phyloP scores from a whole-genome alignment of 2,797 vertebrate genomes.

The Karalla daura region DNA sequence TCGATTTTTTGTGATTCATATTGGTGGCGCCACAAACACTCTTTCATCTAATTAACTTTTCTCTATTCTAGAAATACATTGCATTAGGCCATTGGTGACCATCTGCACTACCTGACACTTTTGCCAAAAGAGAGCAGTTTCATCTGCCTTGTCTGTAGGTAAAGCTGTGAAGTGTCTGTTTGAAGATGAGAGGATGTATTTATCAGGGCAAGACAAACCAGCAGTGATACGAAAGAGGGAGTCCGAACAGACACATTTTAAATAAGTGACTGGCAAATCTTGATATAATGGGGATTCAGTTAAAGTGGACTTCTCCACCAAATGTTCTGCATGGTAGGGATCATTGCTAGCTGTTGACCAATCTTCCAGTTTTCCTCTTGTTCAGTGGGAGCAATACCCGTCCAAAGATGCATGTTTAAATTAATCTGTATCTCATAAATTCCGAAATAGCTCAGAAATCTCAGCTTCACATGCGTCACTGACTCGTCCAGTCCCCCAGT shows the following conservation, averaged over 20 bases:
- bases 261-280: too few species aligned
- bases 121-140: slow-evolving; percentile 42
- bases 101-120: slow-evolving; percentile 43
- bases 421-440: too few species aligned
- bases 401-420: too few species aligned
- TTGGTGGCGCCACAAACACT: neutral
- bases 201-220: slow-evolving; percentile 39
- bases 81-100: slow-evolving; percentile 48
- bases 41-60: neutral
- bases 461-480: neutral
- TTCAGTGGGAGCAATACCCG: too few species aligned
- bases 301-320: too few species aligned
- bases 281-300: too few species aligned
- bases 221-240: slow-evolving; percentile 8
- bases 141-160: slow-evolving; percentile 43
- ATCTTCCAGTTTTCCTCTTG: too few species aligned
- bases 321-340: too few species aligned
- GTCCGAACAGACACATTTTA: neutral
- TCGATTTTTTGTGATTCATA: neutral
- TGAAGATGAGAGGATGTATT: slow-evolving; percentile 50
- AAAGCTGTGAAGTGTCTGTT: slow-evolving; percentile 58
- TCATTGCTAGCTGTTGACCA: too few species aligned
- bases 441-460: too few species aligned
- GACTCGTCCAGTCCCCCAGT: slow-evolving; percentile 9
- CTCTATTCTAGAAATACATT: slow-evolving; percentile 33